These are phyloP conservation scores for Noctua comes DNA, from an alignment of 2,888 invertebrate species.

Conservation along the genomic window DNA sequence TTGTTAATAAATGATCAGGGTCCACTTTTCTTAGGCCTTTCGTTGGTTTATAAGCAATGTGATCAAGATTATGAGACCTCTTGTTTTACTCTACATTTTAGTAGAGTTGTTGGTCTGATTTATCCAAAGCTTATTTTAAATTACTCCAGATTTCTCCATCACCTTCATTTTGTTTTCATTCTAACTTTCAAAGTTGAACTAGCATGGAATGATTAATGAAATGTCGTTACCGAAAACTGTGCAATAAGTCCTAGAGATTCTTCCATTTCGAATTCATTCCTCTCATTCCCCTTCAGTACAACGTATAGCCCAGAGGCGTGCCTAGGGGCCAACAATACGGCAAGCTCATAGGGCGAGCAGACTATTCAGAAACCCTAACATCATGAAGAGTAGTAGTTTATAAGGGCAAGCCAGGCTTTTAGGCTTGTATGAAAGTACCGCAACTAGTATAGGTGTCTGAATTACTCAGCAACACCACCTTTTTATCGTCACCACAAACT, in stretches of 20 bases:
- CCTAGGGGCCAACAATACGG: too few species aligned
- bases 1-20: background rate
- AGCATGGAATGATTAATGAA: background rate
- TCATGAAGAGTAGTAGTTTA: too few species aligned
- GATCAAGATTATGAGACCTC: background rate
- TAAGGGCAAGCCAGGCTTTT: too few species aligned
- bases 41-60: background rate
- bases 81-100: background rate
- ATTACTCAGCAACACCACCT: background rate
- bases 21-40: background rate
- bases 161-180: background rate
- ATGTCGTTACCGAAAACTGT: background rate
- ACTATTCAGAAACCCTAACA: too few species aligned
- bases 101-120: background rate
- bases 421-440: too few species aligned
- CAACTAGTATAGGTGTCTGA: background rate
- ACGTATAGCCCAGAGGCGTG: background rate
- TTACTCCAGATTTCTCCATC: background rate
- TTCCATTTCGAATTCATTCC: background rate
- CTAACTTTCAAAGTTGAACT: background rate
- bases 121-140: background rate
- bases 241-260: background rate
- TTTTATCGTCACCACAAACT: constrained; percentile 39
- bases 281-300: background rate
- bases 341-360: too few species aligned